Conservation (phyloP, 2,797 vertebrate species). For the Oreonectes daqikongensis region DNA sequence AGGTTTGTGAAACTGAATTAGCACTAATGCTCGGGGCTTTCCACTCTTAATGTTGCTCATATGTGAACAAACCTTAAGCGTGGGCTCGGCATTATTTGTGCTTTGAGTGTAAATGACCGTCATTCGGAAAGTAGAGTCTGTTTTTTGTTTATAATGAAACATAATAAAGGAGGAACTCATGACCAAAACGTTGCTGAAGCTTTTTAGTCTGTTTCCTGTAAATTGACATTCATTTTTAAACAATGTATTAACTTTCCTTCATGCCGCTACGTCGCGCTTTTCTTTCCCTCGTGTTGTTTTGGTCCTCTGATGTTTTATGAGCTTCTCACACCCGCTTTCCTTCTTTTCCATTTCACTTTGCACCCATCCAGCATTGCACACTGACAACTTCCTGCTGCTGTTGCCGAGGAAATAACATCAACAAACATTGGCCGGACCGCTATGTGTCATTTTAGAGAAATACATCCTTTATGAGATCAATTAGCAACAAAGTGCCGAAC, state of each 20-base stretch:
- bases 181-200: too few relatives aligned
- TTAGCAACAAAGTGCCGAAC: constrained; percentile 34
- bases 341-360: constrained; percentile 17
- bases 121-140: neutral
- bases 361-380: constrained; percentile 30
- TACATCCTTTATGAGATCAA: constrained; percentile 49
- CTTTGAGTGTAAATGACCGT: neutral
- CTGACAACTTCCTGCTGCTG: constrained; percentile 45
- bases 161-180: too few relatives aligned
- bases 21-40: neutral
- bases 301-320: constrained; percentile 3
- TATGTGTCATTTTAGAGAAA: constrained; percentile 51
- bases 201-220: too few relatives aligned
- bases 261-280: neutral
- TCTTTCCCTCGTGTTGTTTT: neutral
- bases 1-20: neutral
- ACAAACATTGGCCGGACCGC: constrained; percentile 58
- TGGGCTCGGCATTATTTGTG: neutral
- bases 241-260: neutral
- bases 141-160: too few relatives aligned
- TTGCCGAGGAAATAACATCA: constrained; percentile 58
- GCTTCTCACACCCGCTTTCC: neutral
- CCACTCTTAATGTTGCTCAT: neutral
- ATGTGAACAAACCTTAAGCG: neutral
- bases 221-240: neutral